Evolutionary conservation across 53 echinoderm and acorn worm genomes (phyloP).

Genomic region (Echinometra lucunter): DNA sequence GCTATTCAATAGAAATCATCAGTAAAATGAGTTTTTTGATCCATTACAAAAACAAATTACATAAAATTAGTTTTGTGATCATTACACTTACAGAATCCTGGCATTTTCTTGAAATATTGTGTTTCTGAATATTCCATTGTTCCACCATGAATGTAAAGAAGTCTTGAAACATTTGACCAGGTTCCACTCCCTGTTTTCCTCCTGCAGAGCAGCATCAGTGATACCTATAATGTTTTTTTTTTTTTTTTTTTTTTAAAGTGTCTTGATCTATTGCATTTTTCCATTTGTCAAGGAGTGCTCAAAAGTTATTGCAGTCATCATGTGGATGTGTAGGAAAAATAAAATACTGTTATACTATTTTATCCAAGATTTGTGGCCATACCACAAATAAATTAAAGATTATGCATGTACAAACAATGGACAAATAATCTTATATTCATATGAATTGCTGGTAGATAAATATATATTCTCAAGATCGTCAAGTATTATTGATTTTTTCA

Average conservation of each 20-base stretch:
- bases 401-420: not conserved
- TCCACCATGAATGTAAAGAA: not conserved
- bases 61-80: not conserved
- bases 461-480: not conserved
- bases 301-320: not conserved
- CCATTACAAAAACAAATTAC: too few species aligned
- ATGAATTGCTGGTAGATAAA: not conserved
- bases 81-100: not conserved
- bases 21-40: too few species aligned
- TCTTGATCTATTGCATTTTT: too few species aligned
- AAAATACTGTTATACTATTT: not conserved
- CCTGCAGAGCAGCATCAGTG: not conserved
- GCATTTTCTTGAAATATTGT: not conserved
- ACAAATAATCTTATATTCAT: not conserved
- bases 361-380: not conserved
- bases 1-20: too few species aligned
- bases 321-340: not conserved
- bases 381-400: not conserved
- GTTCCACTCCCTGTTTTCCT: not conserved
- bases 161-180: not conserved
- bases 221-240: too few species aligned
- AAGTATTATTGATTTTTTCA: not conserved
- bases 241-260: too few species aligned
- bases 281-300: too few species aligned
- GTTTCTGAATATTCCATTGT: not conserved